Evolutionary conservation across 2,113 vertebrate species (phyloP).

Genomic region (Lasiurus cinereus): DNA sequence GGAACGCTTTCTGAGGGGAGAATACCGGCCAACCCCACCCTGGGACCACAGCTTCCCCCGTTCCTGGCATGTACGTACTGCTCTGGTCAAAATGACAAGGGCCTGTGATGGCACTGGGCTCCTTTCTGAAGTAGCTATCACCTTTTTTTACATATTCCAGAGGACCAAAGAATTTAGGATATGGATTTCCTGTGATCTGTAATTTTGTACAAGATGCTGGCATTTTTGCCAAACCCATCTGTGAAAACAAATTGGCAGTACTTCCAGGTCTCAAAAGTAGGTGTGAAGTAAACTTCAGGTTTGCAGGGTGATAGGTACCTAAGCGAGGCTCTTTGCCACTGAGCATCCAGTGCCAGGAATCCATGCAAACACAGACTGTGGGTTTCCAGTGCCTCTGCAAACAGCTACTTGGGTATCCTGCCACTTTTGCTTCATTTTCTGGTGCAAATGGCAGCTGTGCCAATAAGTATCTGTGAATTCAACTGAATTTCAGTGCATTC

Average conservation of each 20-base stretch:
- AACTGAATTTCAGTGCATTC: constrained; percentile 65
- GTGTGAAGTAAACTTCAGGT: constrained; percentile 69
- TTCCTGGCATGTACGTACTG: accelerated
- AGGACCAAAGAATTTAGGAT: constrained; percentile 54
- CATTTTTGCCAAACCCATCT: constrained; percentile 61
- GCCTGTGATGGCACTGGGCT: not conserved
- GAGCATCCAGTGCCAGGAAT: not conserved
- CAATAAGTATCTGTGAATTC: constrained; percentile 59
- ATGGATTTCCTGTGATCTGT: constrained; percentile 30
- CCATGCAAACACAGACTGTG: constrained; percentile 21
- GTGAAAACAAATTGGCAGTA: constrained; percentile 59
- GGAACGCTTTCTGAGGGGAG: not conserved
- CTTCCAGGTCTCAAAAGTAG: constrained; percentile 62
- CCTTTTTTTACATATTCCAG: not conserved
- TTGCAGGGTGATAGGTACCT: constrained; percentile 22
- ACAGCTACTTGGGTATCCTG: constrained; percentile 68
- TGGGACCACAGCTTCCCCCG: accelerated
- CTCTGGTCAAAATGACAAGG: constrained; percentile 47
- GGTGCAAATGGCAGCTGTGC: constrained; percentile 68
- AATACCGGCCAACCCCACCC: not conserved
- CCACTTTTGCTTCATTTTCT: constrained; percentile 75
- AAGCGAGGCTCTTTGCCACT: constrained; percentile 49
- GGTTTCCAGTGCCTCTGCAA: constrained; percentile 63
- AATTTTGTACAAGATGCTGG: constrained; percentile 7
- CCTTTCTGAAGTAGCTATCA: constrained; percentile 21